Conservation (phyloP, 1,140 invertebrate species). For the Drosophila bocki region DNA sequence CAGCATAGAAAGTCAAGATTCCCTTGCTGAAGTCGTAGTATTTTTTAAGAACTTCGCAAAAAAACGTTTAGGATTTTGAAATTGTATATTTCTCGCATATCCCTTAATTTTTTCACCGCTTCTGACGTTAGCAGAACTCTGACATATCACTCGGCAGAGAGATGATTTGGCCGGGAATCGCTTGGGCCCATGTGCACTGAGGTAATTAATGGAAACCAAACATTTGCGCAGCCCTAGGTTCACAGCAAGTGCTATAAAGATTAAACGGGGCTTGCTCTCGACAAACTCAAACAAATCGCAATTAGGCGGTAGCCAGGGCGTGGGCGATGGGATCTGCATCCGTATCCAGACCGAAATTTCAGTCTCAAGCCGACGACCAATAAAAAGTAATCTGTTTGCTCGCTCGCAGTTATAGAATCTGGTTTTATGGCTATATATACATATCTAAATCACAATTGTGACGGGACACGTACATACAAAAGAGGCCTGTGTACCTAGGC, state of each 20-base stretch:
- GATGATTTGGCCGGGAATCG: slow-evolving; percentile 20
- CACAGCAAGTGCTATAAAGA: slow-evolving; percentile 38
- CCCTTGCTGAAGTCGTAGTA: not conserved
- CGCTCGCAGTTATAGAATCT: slow-evolving; percentile 14
- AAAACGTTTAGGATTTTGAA: slow-evolving; percentile 5
- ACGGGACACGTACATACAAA: not conserved
- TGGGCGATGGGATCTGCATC: slow-evolving; percentile 8
- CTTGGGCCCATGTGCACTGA: slow-evolving; percentile 14
- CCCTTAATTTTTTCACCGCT: slow-evolving; percentile 21
- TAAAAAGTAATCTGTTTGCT: slow-evolving; percentile 35
- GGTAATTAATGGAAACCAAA: slow-evolving; percentile 20
- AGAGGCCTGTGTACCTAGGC: slow-evolving; percentile 3
- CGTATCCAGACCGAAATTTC: not conserved
- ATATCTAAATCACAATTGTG: slow-evolving; percentile 51
- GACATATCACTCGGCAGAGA: slow-evolving; percentile 25
- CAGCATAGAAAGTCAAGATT: not conserved
- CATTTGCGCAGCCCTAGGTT: slow-evolving; percentile 27
- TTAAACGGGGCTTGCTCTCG: slow-evolving; percentile 39
- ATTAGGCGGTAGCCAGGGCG: slow-evolving; percentile 33
- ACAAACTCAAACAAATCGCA: slow-evolving; percentile 40
- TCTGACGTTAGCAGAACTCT: slow-evolving; percentile 28
- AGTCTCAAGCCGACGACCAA: slow-evolving; percentile 11
- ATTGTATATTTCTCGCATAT: slow-evolving; percentile 33
- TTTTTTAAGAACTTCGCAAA: not conserved
- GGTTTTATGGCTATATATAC: slow-evolving; percentile 25